Conservation (phyloP, 2,888 invertebrate genomes). For the Fragum fragum region DNA sequence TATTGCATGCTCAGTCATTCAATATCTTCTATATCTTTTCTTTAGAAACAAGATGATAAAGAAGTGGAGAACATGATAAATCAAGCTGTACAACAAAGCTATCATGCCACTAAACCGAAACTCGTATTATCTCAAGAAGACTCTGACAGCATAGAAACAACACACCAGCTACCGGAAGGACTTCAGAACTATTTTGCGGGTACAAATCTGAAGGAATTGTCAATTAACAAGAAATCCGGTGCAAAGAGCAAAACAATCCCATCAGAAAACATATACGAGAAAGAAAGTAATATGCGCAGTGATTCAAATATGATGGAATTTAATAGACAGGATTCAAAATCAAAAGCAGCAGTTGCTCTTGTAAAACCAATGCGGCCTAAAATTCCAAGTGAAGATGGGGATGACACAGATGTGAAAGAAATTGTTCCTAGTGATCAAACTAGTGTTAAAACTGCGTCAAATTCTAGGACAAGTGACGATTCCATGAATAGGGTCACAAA, state of each 20-base stretch:
- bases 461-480: background rate
- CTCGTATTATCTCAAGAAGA: background rate
- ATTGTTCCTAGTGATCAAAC: conserved; percentile 17
- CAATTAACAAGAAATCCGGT: background rate
- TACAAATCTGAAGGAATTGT: background rate
- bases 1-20: no score
- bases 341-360: conserved; percentile 4
- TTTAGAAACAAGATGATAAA: background rate
- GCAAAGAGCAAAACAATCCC: conserved; percentile 5
- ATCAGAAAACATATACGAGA: background rate
- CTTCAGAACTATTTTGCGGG: background rate
- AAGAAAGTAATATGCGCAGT: background rate
- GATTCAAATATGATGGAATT: background rate
- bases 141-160: background rate
- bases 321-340: background rate
- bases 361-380: conserved; percentile 20
- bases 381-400: conserved; percentile 17
- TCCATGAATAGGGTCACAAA: background rate
- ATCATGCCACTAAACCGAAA: background rate
- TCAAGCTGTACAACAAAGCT: conserved; percentile 1
- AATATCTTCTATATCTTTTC: no score
- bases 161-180: conserved; percentile 17
- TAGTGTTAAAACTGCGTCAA: background rate
- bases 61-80: background rate
- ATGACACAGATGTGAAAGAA: conserved; percentile 11